Conservation (phyloP, 35 echinoderm and acorn worm genomes). For the Amphiura filiformis region DNA sequence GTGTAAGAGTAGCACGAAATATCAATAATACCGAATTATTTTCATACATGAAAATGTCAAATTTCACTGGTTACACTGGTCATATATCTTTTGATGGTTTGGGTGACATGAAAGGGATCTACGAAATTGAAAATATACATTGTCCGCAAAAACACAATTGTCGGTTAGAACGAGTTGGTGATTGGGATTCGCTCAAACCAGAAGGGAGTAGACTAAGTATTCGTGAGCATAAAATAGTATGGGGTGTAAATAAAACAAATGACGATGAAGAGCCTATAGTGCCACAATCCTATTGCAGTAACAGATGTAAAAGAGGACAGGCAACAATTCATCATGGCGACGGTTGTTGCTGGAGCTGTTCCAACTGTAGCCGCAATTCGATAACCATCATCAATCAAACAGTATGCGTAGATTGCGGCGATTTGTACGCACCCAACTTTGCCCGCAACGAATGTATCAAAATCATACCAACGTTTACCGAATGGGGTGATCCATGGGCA, state of each 20-base stretch:
- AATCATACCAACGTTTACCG: neutral
- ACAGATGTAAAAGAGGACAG: slow-evolving; percentile 35
- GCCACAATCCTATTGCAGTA: slow-evolving; percentile 43
- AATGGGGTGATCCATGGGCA: slow-evolving; percentile 15
- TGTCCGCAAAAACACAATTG: neutral
- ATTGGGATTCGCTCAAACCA: neutral
- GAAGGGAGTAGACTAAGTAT: neutral
- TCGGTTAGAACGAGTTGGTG: neutral
- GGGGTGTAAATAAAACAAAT: neutral
- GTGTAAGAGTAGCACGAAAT: slow-evolving; percentile 20
- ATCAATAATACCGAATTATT: neutral
- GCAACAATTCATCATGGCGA: slow-evolving; percentile 27
- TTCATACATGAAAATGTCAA: neutral
- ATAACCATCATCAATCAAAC: slow-evolving; percentile 40
- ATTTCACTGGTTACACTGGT: neutral
- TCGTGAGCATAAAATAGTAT: neutral
- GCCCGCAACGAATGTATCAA: neutral
- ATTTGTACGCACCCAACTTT: slow-evolving; percentile 19
- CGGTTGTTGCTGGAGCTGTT: slow-evolving; percentile 74
- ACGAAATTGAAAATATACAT: neutral
- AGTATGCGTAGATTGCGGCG: slow-evolving; percentile 4
- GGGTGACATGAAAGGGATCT: neutral
- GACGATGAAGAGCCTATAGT: neutral
- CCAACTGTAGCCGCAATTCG: slow-evolving; percentile 31
- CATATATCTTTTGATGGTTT: no score